Percentiles rank a stretch among this genome's conserved stretches.
Evolutionary conservation across 2,888 invertebrate species (phyloP).

Genomic region (Rotaria sp.): DNA sequence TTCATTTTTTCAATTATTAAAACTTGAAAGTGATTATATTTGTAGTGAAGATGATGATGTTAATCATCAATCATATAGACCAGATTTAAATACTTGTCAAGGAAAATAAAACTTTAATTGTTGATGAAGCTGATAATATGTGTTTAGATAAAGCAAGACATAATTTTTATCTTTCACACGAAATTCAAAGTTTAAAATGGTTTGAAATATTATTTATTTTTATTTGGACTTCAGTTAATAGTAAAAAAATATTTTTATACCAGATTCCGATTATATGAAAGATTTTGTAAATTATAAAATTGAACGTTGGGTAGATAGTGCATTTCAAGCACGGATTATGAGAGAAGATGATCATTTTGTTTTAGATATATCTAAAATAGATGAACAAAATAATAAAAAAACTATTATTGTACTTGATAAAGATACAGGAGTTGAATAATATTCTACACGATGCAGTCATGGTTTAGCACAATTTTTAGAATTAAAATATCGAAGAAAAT

Average conservation of each 20-base stretch:
- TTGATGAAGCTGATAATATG: conserved; percentile 27
- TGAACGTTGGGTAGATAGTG: neutral
- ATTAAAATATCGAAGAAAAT: conserved; percentile 3
- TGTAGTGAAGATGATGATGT: neutral
- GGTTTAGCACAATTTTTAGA: conserved; percentile 28
- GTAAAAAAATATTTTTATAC: neutral
- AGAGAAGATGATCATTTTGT: conserved; percentile 22
- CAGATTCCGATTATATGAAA: neutral
- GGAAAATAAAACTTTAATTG: neutral
- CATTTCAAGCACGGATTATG: conserved; percentile 1
- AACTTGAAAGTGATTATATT: neutral
- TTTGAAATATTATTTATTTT: neutral
- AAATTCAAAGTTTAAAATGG: conserved; percentile 8
- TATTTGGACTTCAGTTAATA: neutral
- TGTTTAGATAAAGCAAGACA: conserved; percentile 11
- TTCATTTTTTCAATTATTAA: conserved; percentile 1
- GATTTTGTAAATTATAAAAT: neutral
- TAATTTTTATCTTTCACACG: conserved; percentile 16
- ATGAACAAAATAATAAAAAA: neutral
- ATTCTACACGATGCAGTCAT: neutral
- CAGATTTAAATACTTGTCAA: neutral
- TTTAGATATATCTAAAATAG: neutral
- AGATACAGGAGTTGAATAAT: neutral
- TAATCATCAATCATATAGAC: neutral
- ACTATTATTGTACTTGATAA: neutral